These are phyloP conservation scores for Euthynnus affinis DNA, from an alignment of 2,797 vertebrate species.

Conservation along the genomic window DNA sequence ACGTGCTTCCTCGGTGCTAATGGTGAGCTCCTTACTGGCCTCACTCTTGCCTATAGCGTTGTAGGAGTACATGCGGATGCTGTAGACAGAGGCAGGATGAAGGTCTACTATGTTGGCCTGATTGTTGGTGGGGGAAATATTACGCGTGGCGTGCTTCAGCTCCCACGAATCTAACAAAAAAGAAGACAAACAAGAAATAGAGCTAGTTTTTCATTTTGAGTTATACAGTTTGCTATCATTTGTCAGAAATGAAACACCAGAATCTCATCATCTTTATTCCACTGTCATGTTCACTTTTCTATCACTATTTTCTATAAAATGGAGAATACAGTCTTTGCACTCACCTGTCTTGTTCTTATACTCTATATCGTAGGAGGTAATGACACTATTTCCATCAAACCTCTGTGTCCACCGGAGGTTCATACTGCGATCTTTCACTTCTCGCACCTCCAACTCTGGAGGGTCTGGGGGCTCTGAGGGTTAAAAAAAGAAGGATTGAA, in stretches of 20 bases:
- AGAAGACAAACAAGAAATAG: background rate
- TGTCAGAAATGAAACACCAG: background rate
- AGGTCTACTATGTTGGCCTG: constrained; percentile 99
- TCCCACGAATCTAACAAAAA: constrained; percentile 93
- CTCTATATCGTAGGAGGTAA: constrained; percentile 97
- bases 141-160: constrained; percentile 96
- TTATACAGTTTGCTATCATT: background rate
- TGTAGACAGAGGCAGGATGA: constrained; percentile 97
- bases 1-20: constrained; percentile 99
- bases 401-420: constrained; percentile 97
- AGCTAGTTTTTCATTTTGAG: background rate
- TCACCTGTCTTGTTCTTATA: constrained; percentile 99
- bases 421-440: constrained; percentile 98
- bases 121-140: constrained; percentile 98
- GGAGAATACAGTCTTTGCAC: constrained; percentile 14
- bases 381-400: constrained; percentile 98
- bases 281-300: background rate
- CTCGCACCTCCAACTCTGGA: constrained; percentile 95
- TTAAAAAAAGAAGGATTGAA: constrained; percentile 8
- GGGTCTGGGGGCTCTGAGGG: constrained; percentile 95
- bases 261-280: background rate
- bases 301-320: background rate
- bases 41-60: constrained; percentile 97
- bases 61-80: constrained; percentile 99
- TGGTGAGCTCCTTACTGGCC: constrained; percentile 97